These are phyloP conservation scores for Scaptomyza parva DNA, from an alignment of 2,888 invertebrate genomes.

Conservation along the genomic window DNA sequence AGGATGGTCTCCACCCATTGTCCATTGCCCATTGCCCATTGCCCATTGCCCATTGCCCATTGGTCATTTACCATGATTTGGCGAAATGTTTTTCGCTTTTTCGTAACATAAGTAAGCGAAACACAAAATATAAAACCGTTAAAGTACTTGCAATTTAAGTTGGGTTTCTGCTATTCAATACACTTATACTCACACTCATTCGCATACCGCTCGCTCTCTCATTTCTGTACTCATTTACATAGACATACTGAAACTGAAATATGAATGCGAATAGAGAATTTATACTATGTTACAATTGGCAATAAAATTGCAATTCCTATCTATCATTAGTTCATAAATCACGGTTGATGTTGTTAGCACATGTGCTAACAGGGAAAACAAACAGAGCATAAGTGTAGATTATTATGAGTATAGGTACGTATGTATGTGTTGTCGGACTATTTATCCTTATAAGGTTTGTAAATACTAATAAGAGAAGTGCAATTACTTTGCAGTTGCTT, in stretches of 20 bases:
- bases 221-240: background rate
- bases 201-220: background rate
- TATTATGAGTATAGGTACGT: background rate
- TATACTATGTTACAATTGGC: background rate
- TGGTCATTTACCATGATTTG: slow-evolving; percentile 48
- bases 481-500: background rate
- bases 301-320: background rate
- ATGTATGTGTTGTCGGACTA: background rate
- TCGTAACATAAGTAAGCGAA: slow-evolving; percentile 40
- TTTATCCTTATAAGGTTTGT: background rate
- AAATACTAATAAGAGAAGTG: background rate
- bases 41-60: too few relatives aligned
- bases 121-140: slow-evolving; percentile 23
- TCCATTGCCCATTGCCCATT: too few relatives aligned
- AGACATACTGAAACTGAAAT: background rate
- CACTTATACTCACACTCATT: background rate
- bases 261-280: background rate
- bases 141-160: slow-evolving; percentile 38
- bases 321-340: background rate
- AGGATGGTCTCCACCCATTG: slow-evolving; percentile 22
- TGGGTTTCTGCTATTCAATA: slow-evolving; percentile 14
- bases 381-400: background rate
- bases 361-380: background rate
- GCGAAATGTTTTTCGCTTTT: slow-evolving; percentile 42
- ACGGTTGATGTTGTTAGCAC: background rate